Conservation (phyloP, 2,113 vertebrate species). For the Cyanoramphus novaezelandiae region DNA sequence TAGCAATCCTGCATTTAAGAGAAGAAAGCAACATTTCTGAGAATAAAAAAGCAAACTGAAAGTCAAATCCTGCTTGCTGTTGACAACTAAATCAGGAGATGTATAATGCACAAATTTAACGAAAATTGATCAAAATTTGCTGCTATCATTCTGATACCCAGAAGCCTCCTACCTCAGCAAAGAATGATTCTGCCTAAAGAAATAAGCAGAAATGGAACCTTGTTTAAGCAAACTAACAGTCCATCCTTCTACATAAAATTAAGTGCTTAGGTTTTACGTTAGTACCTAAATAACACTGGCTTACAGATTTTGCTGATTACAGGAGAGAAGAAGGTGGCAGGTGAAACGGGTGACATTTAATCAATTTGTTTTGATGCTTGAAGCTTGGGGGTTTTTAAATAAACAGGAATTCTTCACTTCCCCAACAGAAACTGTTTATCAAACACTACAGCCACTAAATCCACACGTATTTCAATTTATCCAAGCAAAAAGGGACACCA, state of each 20-base stretch:
- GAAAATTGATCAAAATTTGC: not conserved
- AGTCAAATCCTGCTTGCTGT: not conserved
- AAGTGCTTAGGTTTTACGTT: not conserved
- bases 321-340: not conserved
- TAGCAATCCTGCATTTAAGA: not conserved
- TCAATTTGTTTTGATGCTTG: not conserved
- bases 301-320: not conserved
- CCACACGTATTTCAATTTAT: not conserved
- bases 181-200: not conserved
- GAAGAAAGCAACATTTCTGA: not conserved
- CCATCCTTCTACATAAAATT: not conserved
- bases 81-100: not conserved
- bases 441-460: not conserved
- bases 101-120: not conserved
- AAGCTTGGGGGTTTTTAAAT: not conserved
- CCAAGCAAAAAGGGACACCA: not conserved
- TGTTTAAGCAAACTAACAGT: not conserved
- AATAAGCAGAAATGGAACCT: not conserved
- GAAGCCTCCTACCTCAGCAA: not conserved
- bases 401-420: not conserved
- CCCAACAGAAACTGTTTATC: not conserved
- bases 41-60: slow-evolving; percentile 6
- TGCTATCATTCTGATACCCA: not conserved
- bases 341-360: not conserved
- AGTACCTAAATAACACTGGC: not conserved